These are phyloP conservation scores for Aythya baeri DNA, from an alignment of 2,113 vertebrate genomes.

Conservation along the genomic window DNA sequence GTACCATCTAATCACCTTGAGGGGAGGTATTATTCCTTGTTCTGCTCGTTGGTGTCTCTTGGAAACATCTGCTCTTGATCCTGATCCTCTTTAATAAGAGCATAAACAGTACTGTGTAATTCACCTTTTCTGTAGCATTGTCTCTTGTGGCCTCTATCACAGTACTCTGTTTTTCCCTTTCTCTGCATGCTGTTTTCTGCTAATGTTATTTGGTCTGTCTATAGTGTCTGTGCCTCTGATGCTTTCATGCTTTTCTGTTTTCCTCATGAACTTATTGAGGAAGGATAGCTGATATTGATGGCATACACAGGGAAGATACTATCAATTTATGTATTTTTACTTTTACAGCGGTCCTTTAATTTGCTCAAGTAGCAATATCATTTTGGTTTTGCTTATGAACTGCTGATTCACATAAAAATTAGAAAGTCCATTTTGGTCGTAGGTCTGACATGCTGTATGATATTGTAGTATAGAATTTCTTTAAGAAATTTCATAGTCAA, in stretches of 20 bases:
- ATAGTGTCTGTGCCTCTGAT: neutral
- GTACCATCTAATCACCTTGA: neutral
- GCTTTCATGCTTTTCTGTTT: neutral
- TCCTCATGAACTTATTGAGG: neutral
- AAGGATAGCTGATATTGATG: neutral
- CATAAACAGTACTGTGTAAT: neutral
- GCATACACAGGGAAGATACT: neutral
- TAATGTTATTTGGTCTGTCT: neutral
- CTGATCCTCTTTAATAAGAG: neutral
- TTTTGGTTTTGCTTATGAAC: neutral
- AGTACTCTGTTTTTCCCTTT: neutral
- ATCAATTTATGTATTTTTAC: neutral
- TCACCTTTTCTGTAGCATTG: neutral
- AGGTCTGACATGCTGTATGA: neutral
- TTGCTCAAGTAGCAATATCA: neutral
- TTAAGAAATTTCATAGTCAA: neutral
- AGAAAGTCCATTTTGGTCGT: neutral
- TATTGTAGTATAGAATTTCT: neutral
- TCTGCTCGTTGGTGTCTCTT: neutral
- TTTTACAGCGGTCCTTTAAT: neutral
- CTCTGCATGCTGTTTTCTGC: neutral
- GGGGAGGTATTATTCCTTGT: neutral
- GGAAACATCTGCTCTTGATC: constrained; percentile 12
- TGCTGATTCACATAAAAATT: neutral
- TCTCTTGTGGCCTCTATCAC: neutral